phyloP scores from a whole-genome alignment of 2,113 vertebrate species.

The Heterotilapia buettikoferi region DNA sequence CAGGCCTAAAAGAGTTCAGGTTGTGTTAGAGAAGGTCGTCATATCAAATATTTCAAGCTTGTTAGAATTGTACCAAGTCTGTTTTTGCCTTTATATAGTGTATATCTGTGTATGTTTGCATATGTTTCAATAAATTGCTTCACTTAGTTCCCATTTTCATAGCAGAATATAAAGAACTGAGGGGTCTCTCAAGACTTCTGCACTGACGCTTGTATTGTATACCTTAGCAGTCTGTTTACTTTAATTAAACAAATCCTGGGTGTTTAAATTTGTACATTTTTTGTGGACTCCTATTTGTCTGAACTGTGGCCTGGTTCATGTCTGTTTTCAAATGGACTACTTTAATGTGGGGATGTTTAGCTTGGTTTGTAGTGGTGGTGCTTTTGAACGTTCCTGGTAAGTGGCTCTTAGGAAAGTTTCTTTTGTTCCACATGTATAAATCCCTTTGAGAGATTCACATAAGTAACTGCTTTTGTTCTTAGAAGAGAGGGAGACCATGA shows the following conservation, averaged over 20 bases:
- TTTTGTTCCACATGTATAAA: neutral
- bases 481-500: neutral
- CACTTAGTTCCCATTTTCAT: neutral
- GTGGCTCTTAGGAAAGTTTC: neutral
- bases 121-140: neutral
- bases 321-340: neutral
- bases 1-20: rapidly evolving
- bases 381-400: neutral
- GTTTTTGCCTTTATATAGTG: neutral
- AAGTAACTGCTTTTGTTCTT: neutral
- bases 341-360: neutral
- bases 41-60: neutral
- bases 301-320: neutral
- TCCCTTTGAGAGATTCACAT: neutral
- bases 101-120: neutral
- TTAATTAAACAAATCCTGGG: neutral
- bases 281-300: neutral
- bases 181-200: neutral
- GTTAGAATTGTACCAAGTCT: neutral
- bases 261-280: neutral
- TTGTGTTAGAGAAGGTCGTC: neutral
- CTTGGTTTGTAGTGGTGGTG: neutral
- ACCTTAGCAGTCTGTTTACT: neutral
- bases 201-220: rapidly evolving
- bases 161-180: neutral